Percentiles rank a stretch among this genome's conserved stretches.
These are phyloP conservation scores for Theretra japonica DNA, from an alignment of 2,888 invertebrate species.

Conservation along the genomic window DNA sequence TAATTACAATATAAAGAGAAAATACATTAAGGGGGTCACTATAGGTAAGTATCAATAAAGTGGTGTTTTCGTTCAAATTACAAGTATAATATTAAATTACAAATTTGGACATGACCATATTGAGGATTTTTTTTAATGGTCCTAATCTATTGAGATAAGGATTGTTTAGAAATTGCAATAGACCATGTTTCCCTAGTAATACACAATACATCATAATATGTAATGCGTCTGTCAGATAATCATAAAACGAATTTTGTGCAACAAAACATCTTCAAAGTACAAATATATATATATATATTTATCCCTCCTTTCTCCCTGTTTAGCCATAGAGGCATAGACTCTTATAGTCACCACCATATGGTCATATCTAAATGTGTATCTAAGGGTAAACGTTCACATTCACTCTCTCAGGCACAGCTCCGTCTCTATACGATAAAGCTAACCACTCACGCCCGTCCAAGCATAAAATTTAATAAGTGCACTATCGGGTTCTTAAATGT, in stretches of 20 bases:
- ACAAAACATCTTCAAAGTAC: no score
- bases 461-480: slow-evolving; percentile 64
- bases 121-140: background rate
- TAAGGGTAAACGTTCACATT: background rate
- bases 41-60: slow-evolving; percentile 26
- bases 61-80: slow-evolving; percentile 24
- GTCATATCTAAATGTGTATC: background rate
- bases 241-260: no score
- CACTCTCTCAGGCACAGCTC: slow-evolving; percentile 15
- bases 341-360: background rate
- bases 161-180: no score
- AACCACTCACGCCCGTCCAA: slow-evolving; percentile 18
- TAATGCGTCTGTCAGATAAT: no score
- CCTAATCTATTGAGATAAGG: background rate
- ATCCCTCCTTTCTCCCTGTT: no score
- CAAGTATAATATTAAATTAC: slow-evolving; percentile 7
- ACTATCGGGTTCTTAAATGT: slow-evolving; percentile 66
- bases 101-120: background rate
- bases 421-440: slow-evolving; percentile 19
- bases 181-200: no score
- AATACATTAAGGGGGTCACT: slow-evolving; percentile 26
- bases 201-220: no score
- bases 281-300: no score
- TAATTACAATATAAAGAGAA: slow-evolving; percentile 31
- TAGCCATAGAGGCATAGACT: no score